Conservation (phyloP, 1,140 invertebrate genomes). For the Acromyrmex charruanus region DNA sequence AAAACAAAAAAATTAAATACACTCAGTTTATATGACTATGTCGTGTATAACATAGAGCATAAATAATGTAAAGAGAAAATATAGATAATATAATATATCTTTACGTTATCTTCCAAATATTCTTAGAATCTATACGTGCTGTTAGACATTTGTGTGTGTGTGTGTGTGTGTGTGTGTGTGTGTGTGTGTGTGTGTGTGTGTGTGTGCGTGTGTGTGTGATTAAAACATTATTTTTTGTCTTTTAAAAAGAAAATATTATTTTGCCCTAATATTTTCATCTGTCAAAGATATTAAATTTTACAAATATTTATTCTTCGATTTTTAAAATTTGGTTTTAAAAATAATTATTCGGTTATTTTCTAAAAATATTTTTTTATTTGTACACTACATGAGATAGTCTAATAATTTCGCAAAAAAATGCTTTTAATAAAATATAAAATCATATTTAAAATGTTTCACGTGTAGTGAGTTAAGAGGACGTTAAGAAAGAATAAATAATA, state of each 20-base stretch:
- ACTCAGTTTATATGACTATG: too few species aligned
- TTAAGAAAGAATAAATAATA: background rate
- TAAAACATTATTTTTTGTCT: background rate
- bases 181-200: too few species aligned
- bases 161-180: too few species aligned
- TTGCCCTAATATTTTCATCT: background rate
- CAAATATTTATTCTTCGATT: background rate
- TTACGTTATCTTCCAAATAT: too few species aligned
- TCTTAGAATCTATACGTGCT: too few species aligned
- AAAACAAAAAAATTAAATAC: too few species aligned
- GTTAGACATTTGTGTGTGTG: too few species aligned
- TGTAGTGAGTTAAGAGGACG: background rate
- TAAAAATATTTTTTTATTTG: background rate
- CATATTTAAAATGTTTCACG: background rate
- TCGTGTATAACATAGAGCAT: too few species aligned
- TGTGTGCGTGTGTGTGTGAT: background rate
- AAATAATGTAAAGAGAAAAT: too few species aligned
- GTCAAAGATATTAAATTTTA: conserved; percentile 12
- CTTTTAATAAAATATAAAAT: background rate
- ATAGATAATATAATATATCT: too few species aligned
- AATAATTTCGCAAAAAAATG: background rate
- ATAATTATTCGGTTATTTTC: background rate
- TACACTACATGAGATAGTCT: background rate
- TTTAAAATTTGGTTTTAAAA: background rate
- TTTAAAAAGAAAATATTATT: conserved; percentile 14